Evolutionary conservation across 2,113 vertebrate genomes (phyloP).

Genomic region (Drymodes brunneopygia): DNA sequence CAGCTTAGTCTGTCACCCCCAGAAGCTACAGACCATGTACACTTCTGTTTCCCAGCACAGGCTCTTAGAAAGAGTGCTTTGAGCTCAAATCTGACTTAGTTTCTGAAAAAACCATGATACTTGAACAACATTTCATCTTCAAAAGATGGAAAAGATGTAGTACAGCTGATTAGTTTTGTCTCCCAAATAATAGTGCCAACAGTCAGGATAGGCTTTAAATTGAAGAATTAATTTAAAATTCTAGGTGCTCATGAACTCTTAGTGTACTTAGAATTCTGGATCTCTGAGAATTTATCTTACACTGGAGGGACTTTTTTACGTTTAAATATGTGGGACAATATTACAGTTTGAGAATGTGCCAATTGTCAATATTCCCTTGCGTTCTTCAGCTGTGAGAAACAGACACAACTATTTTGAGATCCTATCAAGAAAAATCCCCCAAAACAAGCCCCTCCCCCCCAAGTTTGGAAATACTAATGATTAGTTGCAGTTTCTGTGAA

Average conservation of each 20-base stretch:
- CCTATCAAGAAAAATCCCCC: background rate
- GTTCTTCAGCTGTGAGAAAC: background rate
- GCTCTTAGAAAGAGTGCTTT: background rate
- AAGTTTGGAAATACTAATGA: background rate
- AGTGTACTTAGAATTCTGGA: background rate
- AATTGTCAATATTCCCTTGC: background rate
- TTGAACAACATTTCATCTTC: background rate
- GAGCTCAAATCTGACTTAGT: background rate
- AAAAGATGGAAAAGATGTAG: background rate
- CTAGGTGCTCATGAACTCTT: background rate
- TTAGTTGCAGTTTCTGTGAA: background rate
- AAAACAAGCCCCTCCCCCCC: too few species aligned
- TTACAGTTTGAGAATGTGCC: background rate
- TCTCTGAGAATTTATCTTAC: background rate
- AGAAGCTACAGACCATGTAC: background rate
- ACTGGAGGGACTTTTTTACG: background rate
- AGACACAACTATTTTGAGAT: background rate
- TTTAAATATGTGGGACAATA: background rate
- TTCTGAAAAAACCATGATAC: background rate
- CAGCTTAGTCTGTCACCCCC: background rate
- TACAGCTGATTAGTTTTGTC: background rate
- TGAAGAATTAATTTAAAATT: background rate
- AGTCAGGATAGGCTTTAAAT: background rate
- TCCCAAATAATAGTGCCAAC: background rate
- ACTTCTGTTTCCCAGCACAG: background rate